These are phyloP conservation scores for Lagocephalus sceleratus DNA, from an alignment of 2,797 vertebrate species.

Conservation along the genomic window DNA sequence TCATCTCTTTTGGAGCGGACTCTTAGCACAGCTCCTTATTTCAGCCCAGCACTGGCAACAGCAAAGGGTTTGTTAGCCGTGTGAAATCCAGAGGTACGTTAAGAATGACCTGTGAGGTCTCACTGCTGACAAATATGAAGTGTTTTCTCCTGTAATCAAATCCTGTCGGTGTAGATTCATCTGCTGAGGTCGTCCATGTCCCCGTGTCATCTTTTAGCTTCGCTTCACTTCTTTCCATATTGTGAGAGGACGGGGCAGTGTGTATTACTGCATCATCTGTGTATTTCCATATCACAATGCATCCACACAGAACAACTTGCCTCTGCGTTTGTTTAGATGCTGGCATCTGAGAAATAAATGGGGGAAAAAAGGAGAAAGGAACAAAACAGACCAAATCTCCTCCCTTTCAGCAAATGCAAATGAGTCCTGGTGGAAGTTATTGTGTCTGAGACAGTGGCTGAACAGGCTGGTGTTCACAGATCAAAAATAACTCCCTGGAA, in stretches of 20 bases:
- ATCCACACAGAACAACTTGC: conserved; percentile 26
- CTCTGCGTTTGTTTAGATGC: conserved; percentile 13
- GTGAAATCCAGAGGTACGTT: too few species aligned
- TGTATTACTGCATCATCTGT: conserved; percentile 16
- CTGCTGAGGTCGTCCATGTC: too few species aligned
- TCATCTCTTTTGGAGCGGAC: too few species aligned
- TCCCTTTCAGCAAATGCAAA: conserved; percentile 57
- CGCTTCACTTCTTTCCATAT: too few species aligned
- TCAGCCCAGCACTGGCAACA: too few species aligned
- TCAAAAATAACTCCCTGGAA: conserved; percentile 70
- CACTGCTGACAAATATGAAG: too few species aligned
- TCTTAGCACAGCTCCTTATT: too few species aligned
- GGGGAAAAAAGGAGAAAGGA: conserved; percentile 14
- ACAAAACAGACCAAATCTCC: conserved; percentile 26
- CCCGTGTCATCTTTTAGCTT: too few species aligned
- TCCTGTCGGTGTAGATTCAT: too few species aligned
- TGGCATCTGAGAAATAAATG: conserved; percentile 19
- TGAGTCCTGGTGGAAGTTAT: conserved; percentile 48
- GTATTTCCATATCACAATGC: conserved; percentile 33
- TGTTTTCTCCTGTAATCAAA: too few species aligned
- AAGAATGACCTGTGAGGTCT: too few species aligned
- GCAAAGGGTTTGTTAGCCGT: too few species aligned
- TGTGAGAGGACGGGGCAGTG: conserved; percentile 10
- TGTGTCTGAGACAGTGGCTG: conserved; percentile 67
- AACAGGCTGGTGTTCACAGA: conserved; percentile 72